Evolutionary conservation across 1,140 invertebrate species (phyloP).

Genomic region (Apocrypta bakeri): DNA sequence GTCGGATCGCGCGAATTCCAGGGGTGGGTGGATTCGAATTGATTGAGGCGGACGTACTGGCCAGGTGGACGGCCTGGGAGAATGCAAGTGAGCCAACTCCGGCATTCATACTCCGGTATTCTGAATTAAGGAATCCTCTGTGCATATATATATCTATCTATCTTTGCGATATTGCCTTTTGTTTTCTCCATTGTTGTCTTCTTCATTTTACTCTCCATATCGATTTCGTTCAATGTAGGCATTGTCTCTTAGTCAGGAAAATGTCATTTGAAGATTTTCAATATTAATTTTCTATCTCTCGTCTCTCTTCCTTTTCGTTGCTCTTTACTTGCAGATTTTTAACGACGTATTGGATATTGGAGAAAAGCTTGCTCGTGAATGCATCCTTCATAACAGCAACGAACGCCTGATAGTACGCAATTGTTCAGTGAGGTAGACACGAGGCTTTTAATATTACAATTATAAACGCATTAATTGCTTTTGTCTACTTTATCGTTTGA

Average conservation of each 20-base stretch:
- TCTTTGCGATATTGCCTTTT: too few species aligned
- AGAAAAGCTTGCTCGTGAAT: neutral
- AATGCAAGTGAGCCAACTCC: neutral
- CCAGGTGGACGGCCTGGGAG: constrained; percentile 20
- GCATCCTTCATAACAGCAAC: neutral
- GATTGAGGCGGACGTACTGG: constrained; percentile 16
- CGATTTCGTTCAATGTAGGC: neutral
- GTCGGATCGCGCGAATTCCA: neutral
- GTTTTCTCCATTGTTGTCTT: neutral
- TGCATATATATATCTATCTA: neutral
- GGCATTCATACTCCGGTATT: neutral
- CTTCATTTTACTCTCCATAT: neutral
- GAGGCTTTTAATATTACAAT: neutral
- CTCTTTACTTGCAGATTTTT: neutral
- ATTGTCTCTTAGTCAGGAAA: neutral
- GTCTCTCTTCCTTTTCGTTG: neutral
- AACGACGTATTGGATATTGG: neutral
- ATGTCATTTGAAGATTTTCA: neutral
- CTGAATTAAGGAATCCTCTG: neutral
- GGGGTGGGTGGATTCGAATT: constrained; percentile 16
- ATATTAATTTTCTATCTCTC: neutral
- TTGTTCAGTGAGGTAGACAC: too few species aligned
- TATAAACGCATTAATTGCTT: too few species aligned
- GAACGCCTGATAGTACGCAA: too few species aligned
- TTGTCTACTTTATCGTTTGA: too few species aligned